phyloP scores from a whole-genome alignment of 2,888 invertebrate genomes.

The Mythimna lalbum region DNA sequence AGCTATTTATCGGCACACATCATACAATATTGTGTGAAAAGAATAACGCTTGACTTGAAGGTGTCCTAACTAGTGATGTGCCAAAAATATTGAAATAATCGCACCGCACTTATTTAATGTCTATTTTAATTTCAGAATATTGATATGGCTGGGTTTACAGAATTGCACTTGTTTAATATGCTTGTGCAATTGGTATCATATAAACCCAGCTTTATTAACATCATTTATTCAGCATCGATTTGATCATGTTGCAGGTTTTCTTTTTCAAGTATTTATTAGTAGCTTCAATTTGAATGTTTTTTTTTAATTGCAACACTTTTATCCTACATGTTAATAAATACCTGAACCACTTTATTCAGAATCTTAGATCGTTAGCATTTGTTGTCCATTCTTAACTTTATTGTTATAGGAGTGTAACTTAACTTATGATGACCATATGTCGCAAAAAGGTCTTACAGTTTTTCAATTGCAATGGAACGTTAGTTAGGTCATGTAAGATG shows the following conservation, averaged over 20 bases:
- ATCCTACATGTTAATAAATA: neutral
- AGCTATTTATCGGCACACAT: slow-evolving; percentile 27
- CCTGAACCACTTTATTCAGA: neutral
- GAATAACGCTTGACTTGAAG: slow-evolving; percentile 3
- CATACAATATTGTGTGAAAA: slow-evolving; percentile 2
- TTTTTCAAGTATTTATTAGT: slow-evolving; percentile 10
- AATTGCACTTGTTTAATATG: neutral
- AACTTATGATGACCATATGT: too few species aligned
- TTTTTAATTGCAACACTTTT: neutral
- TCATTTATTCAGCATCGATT: neutral
- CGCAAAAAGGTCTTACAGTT: too few species aligned
- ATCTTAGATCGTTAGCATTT: neutral
- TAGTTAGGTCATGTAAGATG: neutral
- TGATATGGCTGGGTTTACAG: slow-evolving; percentile 1
- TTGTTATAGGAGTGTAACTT: too few species aligned
- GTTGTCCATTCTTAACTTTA: too few species aligned
- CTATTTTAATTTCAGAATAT: slow-evolving; percentile 27
- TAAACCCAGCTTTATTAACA: neutral
- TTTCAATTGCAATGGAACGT: neutral
- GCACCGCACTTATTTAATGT: neutral
- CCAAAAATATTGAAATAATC: slow-evolving; percentile 12
- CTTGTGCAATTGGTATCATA: slow-evolving; percentile 19
- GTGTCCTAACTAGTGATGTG: slow-evolving; percentile 14
- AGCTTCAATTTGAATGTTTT: neutral
- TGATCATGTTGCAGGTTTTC: neutral